Conservation (phyloP, 2,797 vertebrate genomes). For the Lepus oiostolus region DNA sequence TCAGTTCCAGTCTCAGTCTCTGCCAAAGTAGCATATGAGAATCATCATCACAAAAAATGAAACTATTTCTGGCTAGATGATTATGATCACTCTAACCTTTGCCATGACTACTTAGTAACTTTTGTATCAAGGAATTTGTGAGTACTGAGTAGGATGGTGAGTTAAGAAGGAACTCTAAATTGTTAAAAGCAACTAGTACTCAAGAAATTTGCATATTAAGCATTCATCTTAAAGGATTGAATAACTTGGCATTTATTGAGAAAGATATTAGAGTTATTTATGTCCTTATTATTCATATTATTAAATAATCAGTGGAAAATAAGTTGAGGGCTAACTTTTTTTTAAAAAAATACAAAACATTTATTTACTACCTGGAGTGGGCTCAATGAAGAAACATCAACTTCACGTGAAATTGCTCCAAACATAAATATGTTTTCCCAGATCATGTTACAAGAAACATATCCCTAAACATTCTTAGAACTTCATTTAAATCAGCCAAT, state of each 20-base stretch:
- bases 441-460: not conserved
- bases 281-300: not conserved
- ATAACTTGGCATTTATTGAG: not conserved
- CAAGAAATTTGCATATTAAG: not conserved
- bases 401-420: not conserved
- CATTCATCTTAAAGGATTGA: not conserved
- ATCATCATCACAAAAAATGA: constrained; percentile 6
- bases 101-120: not conserved
- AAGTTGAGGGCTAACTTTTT: not conserved
- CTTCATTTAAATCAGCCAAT: not conserved
- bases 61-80: not conserved
- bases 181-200: not conserved
- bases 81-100: not conserved
- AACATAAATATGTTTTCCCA: not conserved
- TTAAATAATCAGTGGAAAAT: not conserved
- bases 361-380: not conserved
- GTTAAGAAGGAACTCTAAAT: not conserved
- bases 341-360: not conserved
- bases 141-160: not conserved
- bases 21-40: not conserved
- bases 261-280: not conserved
- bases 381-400: not conserved
- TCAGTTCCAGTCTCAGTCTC: not conserved
- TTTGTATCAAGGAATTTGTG: not conserved
- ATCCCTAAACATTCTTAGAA: not conserved